Evolutionary conservation across 2,113 vertebrate species (phyloP), one percentile per base, ranked within the genome.

Genomic region (Okapia johnstoni): DNA sequence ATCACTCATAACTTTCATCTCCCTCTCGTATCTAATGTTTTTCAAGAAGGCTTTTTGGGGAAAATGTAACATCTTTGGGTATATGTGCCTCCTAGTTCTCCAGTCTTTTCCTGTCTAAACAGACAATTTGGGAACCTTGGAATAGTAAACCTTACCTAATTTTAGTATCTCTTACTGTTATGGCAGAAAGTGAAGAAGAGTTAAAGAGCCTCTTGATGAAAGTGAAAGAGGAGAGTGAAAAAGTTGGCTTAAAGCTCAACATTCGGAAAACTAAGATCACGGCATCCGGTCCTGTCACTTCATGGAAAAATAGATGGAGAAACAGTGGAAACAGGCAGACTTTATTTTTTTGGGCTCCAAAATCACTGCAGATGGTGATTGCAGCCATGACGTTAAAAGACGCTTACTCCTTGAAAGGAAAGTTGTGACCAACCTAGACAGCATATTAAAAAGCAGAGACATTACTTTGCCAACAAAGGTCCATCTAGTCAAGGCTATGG

Each of bases 341-440:
- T 21, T 70, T 70, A 12, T 70, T 36, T 70, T 21, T 0, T 0
- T 0, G 63, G 2, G n/a, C n/a, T 70, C n/a, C n/a, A 70, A 70
- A 70, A 3, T 36, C 19, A 36, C 63, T 23, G 63, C 19, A 70
- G 63, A 12, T 70, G n/a, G 63, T 70, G 63, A 36, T 9, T 36
- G 63, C n/a, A 70, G n/a, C 63, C 63, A 36, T 70, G 63, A 23
- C 21, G 23, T 23, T 1, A 66, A 23, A 63, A 70, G 63, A 6
- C 1, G 0, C n/a, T 70, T 21, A 3, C 63, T 36, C n/a, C 19
- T 70, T 70, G 63, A 19, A 70, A 36, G 63, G 2, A 70, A 70
- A 70, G n/a, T 36, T 36, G 36, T 36, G n/a, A 36, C n/a, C 9
- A 21, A 36, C n/a, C 63, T 23, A 36, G 63, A 36, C 2, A 36